Conservation (phyloP, 2,113 vertebrate genomes). For the Gorsachius goisagi region DNA sequence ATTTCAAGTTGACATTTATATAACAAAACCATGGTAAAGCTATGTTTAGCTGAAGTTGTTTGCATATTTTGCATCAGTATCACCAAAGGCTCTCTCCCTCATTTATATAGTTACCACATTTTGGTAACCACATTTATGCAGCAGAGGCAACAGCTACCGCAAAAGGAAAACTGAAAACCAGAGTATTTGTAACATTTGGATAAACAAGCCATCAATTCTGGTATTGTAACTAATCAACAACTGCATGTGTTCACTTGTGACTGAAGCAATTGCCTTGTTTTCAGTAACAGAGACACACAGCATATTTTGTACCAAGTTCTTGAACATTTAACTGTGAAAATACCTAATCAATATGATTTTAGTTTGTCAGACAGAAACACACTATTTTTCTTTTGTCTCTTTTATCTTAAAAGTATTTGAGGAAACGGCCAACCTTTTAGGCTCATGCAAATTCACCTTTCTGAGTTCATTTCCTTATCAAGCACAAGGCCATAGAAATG, state of each 20-base stretch:
- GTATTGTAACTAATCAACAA: neutral
- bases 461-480: neutral
- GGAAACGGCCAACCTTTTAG: neutral
- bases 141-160: constrained; percentile 28
- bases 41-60: constrained; percentile 60
- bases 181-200: constrained; percentile 26
- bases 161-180: constrained; percentile 58
- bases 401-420: neutral
- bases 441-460: neutral
- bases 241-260: constrained; percentile 1
- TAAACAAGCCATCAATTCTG: constrained; percentile 26
- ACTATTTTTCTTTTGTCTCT: neutral
- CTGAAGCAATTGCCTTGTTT: neutral
- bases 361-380: neutral
- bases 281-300: neutral
- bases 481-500: neutral
- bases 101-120: constrained; percentile 35
- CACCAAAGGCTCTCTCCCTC: constrained; percentile 20
- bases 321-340: neutral
- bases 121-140: constrained; percentile 9
- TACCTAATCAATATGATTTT: neutral
- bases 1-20: constrained; percentile 63
- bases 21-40: constrained; percentile 60
- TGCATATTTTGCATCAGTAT: constrained; percentile 48
- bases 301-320: neutral